Evolutionary conservation across 1,140 invertebrate species (phyloP).

Genomic region (Choristoneura fumiferana): DNA sequence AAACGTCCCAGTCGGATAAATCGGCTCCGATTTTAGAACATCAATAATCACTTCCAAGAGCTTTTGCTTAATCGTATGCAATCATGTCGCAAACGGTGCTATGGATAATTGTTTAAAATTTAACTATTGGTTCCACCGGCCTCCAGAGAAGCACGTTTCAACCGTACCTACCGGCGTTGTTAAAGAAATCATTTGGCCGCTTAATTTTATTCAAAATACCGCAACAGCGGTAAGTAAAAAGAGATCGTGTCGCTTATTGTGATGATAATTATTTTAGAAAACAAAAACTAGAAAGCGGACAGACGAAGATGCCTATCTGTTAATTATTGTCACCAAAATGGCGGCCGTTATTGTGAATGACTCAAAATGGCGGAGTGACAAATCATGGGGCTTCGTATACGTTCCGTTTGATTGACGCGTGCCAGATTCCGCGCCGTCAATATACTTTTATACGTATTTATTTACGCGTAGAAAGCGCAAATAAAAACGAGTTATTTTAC

Average conservation of each 20-base stretch:
- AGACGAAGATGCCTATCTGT: conserved; percentile 66
- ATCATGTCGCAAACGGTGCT: conserved; percentile 13
- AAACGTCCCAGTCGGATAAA: not conserved
- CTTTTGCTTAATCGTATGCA: conserved; percentile 11
- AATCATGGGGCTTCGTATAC: conserved; percentile 63
- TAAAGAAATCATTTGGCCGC: conserved; percentile 54
- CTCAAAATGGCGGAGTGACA: conserved; percentile 73
- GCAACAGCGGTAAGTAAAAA: conserved; percentile 71
- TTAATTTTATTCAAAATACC: conserved; percentile 75
- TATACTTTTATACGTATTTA: conserved; percentile 70
- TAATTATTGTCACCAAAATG: conserved; percentile 77
- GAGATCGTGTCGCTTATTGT: conserved; percentile 72
- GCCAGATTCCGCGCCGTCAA: conserved; percentile 60
- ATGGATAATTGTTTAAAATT: conserved; percentile 19
- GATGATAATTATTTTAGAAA: conserved; percentile 76
- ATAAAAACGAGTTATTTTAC: conserved; percentile 67
- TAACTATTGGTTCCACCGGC: conserved; percentile 45
- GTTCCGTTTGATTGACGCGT: conserved; percentile 75
- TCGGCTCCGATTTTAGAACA: not conserved
- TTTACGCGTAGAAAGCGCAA: conserved; percentile 75
- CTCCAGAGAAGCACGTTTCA: conserved; percentile 45
- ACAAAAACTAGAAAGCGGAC: conserved; percentile 76
- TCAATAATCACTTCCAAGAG: conserved; percentile 10
- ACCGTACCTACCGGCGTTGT: conserved; percentile 42
- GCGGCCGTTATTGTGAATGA: conserved; percentile 64